Percentiles rank a stretch among this genome's conserved stretches.
These are phyloP conservation scores for Pteronotus mesoamericanus DNA, from an alignment of 2,797 vertebrate genomes.

Conservation along the genomic window DNA sequence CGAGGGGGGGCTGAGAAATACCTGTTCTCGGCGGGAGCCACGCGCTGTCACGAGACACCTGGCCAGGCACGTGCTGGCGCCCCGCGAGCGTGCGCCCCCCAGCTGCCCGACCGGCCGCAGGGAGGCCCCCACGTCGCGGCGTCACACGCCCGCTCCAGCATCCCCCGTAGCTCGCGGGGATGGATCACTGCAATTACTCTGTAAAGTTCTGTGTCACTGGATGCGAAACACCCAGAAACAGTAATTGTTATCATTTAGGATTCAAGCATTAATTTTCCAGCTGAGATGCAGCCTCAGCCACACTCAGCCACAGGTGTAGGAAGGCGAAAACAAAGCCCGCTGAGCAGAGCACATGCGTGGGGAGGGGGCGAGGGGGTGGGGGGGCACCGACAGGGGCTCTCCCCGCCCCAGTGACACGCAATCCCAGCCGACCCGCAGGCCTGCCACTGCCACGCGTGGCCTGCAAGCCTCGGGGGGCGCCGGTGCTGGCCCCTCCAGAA, in stretches of 20 bases:
- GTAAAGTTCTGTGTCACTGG: conserved; percentile 68
- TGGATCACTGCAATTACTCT: conserved; percentile 66
- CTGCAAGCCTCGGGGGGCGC: neutral
- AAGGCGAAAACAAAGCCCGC: conserved; percentile 2
- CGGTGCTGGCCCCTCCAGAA: too few relatives aligned
- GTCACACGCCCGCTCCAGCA: conserved; percentile 21
- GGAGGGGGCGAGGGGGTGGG: too few relatives aligned
- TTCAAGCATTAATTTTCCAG: conserved; percentile 55
- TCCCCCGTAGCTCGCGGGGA: conserved; percentile 51
- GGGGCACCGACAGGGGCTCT: neutral
- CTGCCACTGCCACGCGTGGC: too few relatives aligned
- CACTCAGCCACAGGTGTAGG: conserved; percentile 66
- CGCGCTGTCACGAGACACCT: conserved; percentile 73
- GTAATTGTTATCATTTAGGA: conserved; percentile 67
- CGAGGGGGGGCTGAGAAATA: conserved; percentile 66
- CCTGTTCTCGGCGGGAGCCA: conserved; percentile 74
- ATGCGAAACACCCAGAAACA: conserved; percentile 71
- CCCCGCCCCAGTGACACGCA: neutral
- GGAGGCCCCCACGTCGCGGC: too few relatives aligned
- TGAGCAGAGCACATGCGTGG: neutral
- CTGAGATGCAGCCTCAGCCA: conserved; percentile 52
- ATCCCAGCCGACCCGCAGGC: neutral
- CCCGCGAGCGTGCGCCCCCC: too few relatives aligned
- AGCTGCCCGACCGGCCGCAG: too few relatives aligned
- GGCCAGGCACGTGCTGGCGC: conserved; percentile 68